Conservation (phyloP, 2,888 invertebrate species). For the Xylota segnis region DNA sequence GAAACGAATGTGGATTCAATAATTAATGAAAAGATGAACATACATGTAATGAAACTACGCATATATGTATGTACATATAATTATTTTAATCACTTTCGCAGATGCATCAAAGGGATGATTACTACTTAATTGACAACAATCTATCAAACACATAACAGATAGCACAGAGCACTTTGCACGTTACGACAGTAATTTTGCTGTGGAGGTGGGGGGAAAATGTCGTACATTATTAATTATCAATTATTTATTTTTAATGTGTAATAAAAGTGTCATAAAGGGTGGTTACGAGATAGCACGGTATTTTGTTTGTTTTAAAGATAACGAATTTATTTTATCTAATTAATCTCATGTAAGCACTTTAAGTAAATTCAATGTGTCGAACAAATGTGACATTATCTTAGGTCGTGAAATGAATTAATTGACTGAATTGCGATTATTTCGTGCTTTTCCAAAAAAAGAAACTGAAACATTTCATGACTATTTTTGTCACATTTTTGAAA, state of each 20-base stretch:
- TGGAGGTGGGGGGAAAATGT: neutral
- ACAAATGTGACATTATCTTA: neutral
- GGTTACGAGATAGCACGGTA: neutral
- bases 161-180: neutral
- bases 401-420: no score
- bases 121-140: neutral
- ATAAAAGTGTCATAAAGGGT: conserved; percentile 4
- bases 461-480: no score
- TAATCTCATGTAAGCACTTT: neutral
- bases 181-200: neutral
- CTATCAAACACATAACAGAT: neutral
- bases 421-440: no score
- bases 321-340: neutral
- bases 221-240: neutral
- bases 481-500: no score
- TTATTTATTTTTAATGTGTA: neutral
- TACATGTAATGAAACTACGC: neutral
- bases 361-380: neutral
- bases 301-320: neutral
- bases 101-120: neutral
- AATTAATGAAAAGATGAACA: no score
- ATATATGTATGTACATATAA: neutral
- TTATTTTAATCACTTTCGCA: neutral
- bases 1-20: no score
- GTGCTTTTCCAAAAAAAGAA: no score